Percentiles rank a stretch among this genome's conserved stretches.
Evolutionary conservation across 2,113 vertebrate genomes (phyloP).

Genomic region (Tachysurus vachellii): DNA sequence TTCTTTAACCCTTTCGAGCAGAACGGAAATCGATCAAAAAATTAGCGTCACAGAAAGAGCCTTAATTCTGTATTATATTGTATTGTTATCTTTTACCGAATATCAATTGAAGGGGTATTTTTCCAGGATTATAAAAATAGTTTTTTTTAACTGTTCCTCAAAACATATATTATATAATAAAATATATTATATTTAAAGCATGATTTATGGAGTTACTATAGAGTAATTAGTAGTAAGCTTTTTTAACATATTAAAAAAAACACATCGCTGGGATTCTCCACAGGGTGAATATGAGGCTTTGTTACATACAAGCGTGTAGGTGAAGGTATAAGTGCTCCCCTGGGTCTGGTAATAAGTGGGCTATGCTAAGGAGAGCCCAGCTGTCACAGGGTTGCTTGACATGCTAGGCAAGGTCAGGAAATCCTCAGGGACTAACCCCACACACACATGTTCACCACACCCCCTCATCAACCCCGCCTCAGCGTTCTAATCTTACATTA

Average conservation of each 20-base stretch:
- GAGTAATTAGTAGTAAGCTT: neutral
- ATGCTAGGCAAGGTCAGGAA: constrained; percentile 64
- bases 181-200: neutral
- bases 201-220: neutral
- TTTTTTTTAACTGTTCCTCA: neutral
- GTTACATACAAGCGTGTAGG: constrained; percentile 46
- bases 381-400: constrained; percentile 67
- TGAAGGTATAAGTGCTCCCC: constrained; percentile 65
- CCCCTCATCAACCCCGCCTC: constrained; percentile 8
- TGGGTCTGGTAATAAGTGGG: constrained; percentile 72
- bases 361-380: constrained; percentile 62
- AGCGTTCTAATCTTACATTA: constrained; percentile 38
- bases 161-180: neutral
- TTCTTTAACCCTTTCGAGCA: neutral
- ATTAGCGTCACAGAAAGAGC: neutral
- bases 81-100: neutral
- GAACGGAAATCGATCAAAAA: too few relatives aligned
- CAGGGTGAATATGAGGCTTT: constrained; percentile 38
- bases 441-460: neutral
- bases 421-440: constrained; percentile 57
- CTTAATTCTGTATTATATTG: neutral
- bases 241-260: neutral
- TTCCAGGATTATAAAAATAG: neutral
- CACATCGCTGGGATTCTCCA: neutral
- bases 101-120: neutral